Base-by-base conservation (phyloP, 1,140 invertebrate species). In the Plodia interpunctella region DNA sequence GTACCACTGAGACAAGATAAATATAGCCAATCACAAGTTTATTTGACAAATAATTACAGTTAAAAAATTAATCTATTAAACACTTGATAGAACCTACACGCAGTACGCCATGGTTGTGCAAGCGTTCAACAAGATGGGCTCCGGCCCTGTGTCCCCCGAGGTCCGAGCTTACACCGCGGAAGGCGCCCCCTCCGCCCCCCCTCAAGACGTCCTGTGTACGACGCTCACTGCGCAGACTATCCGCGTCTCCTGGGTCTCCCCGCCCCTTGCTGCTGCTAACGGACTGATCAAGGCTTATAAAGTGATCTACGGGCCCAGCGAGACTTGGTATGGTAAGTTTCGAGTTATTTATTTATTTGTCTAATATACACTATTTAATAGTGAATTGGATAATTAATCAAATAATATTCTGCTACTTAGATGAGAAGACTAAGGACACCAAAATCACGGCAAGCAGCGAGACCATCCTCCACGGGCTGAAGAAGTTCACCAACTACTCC, bases 221-320 rank as follows among this genome's bases (percentile, higher is more conserved):
- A 97, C 97, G 0, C 90, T 98, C 5, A 97, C 96, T 2, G 97
- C 97, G 6, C 96, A 98, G 87, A 98, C 96, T 17, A 97, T 99
- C 76, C 92, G 96, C 58, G 96, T 99, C 2, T 96, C 95, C 2
- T 99, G 97, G 97, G 94, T 96, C 0, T 97, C 97, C 0, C 97
- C 97, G 0, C 96, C 97, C 21, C 91, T 97, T 0, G 94, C 94
- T 56, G 94, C 96, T 57, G 96, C 97, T 49, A 98, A 99, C 81
- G 98, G 98, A 68, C 94, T 98, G 49, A 97, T 99, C 65, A 97
- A 98, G 84, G 97, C 97, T 21, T 99, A 98, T 91, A 98, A 98
- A 90, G 96, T 99, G 55, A 94, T 98, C 63, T 98, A 98, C 80
- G 97, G 97, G 74, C 96, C 97, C 51, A 96, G 95, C 69, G 96